These are phyloP conservation scores for Tricholaema leucomelas DNA, from an alignment of 2,113 vertebrate species.

Conservation along the genomic window DNA sequence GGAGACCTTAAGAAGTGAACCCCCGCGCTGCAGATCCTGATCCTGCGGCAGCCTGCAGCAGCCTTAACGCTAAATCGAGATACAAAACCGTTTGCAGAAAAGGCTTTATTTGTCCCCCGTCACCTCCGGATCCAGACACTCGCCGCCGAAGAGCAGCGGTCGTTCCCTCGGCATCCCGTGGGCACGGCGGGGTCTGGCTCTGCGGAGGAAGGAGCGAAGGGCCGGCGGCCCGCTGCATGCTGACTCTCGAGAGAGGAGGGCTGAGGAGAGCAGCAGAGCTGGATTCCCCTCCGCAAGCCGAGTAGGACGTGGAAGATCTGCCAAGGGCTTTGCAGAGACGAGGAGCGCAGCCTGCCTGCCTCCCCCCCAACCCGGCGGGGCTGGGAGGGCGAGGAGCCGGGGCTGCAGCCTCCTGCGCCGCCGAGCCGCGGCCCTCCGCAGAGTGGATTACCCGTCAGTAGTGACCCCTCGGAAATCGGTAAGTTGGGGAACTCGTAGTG, in stretches of 20 bases:
- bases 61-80: background rate
- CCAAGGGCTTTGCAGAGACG: background rate
- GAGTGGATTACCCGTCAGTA: conserved; percentile 75
- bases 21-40: background rate
- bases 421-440: conserved; percentile 63
- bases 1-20: background rate
- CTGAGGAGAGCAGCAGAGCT: background rate
- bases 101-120: background rate
- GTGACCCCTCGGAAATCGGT: conserved; percentile 77
- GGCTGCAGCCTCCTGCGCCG: background rate
- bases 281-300: conserved; percentile 2
- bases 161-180: background rate
- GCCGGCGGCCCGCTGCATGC: background rate
- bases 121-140: background rate
- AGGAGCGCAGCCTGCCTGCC: background rate
- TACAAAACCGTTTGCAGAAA: background rate
- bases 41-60: background rate
- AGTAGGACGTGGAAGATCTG: background rate
- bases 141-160: background rate
- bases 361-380: background rate
- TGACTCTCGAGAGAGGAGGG: background rate
- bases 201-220: background rate
- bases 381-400: background rate
- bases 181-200: background rate
- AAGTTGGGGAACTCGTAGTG: conserved; percentile 32